These are phyloP conservation scores for Platorchestia sp. DNA, from an alignment of 1,140 invertebrate species.

Conservation along the genomic window DNA sequence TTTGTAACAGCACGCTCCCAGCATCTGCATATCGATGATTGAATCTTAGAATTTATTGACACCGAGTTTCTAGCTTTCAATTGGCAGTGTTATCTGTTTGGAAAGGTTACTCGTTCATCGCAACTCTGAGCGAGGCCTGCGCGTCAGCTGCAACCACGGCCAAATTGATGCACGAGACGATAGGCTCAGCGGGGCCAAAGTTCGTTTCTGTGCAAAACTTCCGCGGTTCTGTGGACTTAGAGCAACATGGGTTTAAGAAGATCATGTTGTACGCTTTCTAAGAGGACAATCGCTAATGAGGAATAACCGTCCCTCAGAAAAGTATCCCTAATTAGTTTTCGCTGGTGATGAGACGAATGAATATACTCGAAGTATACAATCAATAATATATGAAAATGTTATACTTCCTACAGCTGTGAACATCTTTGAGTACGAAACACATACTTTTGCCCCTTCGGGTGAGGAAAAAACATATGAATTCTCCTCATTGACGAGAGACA, in stretches of 20 bases:
- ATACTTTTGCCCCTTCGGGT: too few species aligned
- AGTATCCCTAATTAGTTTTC: neutral
- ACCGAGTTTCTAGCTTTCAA: slow-evolving; percentile 18
- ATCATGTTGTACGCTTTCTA: neutral
- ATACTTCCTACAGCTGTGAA: neutral
- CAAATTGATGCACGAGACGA: neutral
- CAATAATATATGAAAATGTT: neutral
- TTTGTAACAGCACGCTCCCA: neutral
- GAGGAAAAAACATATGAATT: too few species aligned
- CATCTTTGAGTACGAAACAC: neutral
- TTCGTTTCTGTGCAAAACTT: neutral
- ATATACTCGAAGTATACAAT: neutral
- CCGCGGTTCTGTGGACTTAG: neutral
- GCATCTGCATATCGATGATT: slow-evolving; percentile 54
- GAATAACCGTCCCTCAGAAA: too few species aligned
- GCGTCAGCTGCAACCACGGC: neutral
- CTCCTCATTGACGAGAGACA: too few species aligned
- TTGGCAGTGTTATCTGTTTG: slow-evolving; percentile 1
- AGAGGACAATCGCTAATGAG: too few species aligned
- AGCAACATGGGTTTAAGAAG: neutral
- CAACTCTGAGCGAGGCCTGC: neutral
- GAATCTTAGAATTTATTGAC: slow-evolving; percentile 51
- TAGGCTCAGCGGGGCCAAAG: neutral
- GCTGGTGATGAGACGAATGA: neutral
- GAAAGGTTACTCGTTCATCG: neutral